A percentile compares a stretch with the other conserved stretches of the same genome.
phyloP scores from a whole-genome alignment of 2,797 vertebrate genomes.

The Gallinago nigripennis region DNA sequence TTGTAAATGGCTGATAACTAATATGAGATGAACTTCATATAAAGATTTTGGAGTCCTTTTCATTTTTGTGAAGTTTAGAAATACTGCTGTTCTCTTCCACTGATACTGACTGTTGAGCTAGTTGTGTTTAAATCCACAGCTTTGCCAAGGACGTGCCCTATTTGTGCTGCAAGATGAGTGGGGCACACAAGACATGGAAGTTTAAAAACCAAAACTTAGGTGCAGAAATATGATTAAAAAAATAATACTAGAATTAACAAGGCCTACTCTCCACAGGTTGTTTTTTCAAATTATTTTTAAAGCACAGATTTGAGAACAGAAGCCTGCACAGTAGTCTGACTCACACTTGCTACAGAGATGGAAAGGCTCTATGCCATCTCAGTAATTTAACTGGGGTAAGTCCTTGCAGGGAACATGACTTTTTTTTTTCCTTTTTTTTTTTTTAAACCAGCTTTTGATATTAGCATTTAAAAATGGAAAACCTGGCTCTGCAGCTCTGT shows the following conservation, averaged over 20 bases:
- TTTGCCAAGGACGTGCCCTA: background rate
- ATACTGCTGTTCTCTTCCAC: background rate
- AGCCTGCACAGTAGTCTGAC: background rate
- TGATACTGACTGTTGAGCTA: background rate
- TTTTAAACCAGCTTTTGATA: background rate
- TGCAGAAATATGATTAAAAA: background rate
- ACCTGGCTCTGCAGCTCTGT: background rate
- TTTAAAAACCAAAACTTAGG: background rate
- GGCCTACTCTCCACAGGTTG: background rate
- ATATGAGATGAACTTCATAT: background rate
- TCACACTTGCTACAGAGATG: background rate
- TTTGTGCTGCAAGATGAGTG: background rate
- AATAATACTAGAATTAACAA: background rate
- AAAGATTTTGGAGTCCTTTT: background rate
- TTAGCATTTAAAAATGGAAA: background rate
- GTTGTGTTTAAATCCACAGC: background rate
- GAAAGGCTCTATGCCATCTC: background rate
- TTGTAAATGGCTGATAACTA: background rate
- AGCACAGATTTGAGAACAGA: background rate
- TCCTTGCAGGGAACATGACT: background rate
- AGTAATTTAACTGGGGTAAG: background rate
- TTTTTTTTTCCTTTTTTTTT: background rate
- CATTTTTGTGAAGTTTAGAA: background rate
- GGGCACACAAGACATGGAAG: background rate
- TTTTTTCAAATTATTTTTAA: background rate